A percentile compares a stretch with the other conserved stretches of the same genome.
Evolutionary conservation across 2,888 invertebrate genomes (phyloP).

Genomic region (Melieria picta): DNA sequence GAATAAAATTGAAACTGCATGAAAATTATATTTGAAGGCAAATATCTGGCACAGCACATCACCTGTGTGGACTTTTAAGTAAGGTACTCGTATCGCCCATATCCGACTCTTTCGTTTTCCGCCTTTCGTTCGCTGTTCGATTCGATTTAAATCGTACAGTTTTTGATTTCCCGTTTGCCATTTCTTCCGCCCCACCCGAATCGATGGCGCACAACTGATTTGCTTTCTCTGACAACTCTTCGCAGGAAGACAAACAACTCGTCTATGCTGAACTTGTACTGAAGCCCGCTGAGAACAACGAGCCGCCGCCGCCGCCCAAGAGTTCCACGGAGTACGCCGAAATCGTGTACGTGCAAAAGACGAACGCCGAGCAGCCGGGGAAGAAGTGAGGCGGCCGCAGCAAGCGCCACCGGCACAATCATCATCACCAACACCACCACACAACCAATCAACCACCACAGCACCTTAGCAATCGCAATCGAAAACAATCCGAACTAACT

Average conservation of each 20-base stretch:
- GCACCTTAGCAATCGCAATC: neutral
- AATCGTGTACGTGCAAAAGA: conserved; percentile 73
- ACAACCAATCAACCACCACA: neutral
- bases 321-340: conserved; percentile 83
- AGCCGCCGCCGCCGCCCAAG: conserved; percentile 64
- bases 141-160: too few species aligned
- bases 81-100: conserved; percentile 36
- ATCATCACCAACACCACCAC: neutral
- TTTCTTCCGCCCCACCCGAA: too few species aligned
- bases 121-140: too few species aligned
- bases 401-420: neutral
- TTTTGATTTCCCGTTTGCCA: too few species aligned
- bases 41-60: conserved; percentile 60
- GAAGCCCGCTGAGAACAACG: conserved; percentile 64
- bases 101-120: too few species aligned
- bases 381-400: conserved; percentile 1
- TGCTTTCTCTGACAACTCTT: neutral
- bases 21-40: conserved; percentile 46
- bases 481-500: neutral
- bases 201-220: too few species aligned
- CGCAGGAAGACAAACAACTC: conserved; percentile 71
- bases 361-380: conserved; percentile 36
- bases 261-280: conserved; percentile 80
- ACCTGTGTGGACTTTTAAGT: conserved; percentile 61
- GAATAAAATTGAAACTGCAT: neutral